Base-by-base conservation (phyloP, 2,888 invertebrate species). In the Busseola fusca region DNA sequence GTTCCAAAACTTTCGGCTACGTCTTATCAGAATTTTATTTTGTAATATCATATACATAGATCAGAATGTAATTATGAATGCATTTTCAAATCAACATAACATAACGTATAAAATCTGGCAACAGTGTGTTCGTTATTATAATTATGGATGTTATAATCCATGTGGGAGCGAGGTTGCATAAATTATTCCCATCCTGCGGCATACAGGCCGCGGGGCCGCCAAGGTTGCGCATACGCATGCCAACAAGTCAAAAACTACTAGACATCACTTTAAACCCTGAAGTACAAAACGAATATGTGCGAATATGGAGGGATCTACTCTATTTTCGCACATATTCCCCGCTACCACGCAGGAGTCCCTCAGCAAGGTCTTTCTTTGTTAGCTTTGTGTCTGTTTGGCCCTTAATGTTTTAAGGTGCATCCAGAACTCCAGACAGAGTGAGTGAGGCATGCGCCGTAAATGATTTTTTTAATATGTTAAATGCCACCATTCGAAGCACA, bases 141-240 rank as follows among this genome's bases (percentile, higher is more conserved):
- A 54, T 59, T n/a, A 34, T 48, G 48, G 21, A 25, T 27, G 37
- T 68, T 74, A 69, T 76, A 76, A 76, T 81, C 68, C 76, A 80
- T 84, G 87, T 87, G 87, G 84, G 85, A 87, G 87, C 86, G 83
- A 84, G 85, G 69, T 60, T 77, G 69, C 65, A 40, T 74, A 77
- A 87, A 86, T 88, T 75, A 80, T 80, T 82, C 74, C 74, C 88
- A 87, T 89, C 89, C 89, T 86, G 87, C 78, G 60, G 56, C 21
- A 74, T 50, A 69, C 80, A 76, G 83, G 76, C 84, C 78, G 60
- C 63, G 66, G 69, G 71, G 65, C 71, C 72, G 56, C 52, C 10
- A 21, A 62, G 68, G 74, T 62, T 48, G 62, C 56, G 70, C 50
- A 48, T 50, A 10, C 65, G 65, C 74, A n/a, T 59, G 27, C 67